Base-by-base conservation (phyloP, 2,797 vertebrate species). In the Aplochiton taeniatus region DNA sequence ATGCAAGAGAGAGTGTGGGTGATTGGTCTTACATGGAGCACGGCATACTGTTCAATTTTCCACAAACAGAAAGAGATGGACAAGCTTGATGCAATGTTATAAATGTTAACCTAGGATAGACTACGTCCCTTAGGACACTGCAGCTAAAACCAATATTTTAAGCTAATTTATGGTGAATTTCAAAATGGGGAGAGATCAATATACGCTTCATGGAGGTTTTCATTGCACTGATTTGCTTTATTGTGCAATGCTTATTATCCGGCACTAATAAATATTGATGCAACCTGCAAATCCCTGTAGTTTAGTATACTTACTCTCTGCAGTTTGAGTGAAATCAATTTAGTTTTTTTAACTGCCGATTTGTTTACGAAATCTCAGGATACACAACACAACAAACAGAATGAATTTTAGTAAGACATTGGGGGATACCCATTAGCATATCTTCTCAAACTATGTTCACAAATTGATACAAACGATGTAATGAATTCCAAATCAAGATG, bases 341-440 rank as follows among this genome's bases (percentile, higher is more conserved):
- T 54, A 50, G 61, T 63, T 74, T 79, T 79, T 85, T 62, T 47
- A 70, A 66, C 65, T 83, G 78, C 81, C 64, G 63, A 83, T 90
- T 87, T 88, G 83, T 85, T 84, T 78, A 78, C 68, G 64, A 80
- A 83, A 79, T 81, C 85, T 81, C 77, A 41, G 70, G 82, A 83
- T 72, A 70, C 71, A 44, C 70, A 85, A 75, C 58, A 77, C 53
- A 78, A 68, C 63, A 71, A 79, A 76, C 72, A 65, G 77, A 81
- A 72, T 42, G 20, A 76, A 65, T 62, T 68, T 79, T 80, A 70
- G 68, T 61, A 67, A 81, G 66, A 73, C 68, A 75, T 78, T 82
- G 72, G 53, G 66, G 53, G 66, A 82, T 72, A 73, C 63, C 69
- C 87, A 85, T 85, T 60, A 75, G 58, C 57, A 58, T 78, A 48